phyloP scores from a whole-genome alignment of 1,140 invertebrate genomes.

The Diabrotica undecimpunctata region DNA sequence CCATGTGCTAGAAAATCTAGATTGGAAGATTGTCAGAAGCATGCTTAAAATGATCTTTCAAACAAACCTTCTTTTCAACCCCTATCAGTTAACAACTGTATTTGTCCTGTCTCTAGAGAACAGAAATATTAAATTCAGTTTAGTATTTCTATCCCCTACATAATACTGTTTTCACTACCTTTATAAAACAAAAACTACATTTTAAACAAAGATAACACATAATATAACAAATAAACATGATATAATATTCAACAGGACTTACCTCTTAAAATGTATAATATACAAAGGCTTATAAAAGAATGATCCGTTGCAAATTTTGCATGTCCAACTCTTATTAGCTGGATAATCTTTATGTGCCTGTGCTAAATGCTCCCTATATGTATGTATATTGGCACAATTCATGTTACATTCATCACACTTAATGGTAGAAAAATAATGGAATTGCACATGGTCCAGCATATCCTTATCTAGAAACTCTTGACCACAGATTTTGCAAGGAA shows the following conservation, averaged over 20 bases:
- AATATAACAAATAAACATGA: too few relatives aligned
- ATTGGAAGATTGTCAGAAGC: too few relatives aligned
- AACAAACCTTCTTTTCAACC: too few relatives aligned
- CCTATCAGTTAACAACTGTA: too few relatives aligned
- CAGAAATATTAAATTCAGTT: too few relatives aligned
- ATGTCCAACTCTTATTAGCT: not conserved
- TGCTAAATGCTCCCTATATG: slow-evolving; percentile 11
- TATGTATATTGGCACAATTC: slow-evolving; percentile 2
- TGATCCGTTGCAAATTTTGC: slow-evolving; percentile 4
- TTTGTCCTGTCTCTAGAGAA: too few relatives aligned
- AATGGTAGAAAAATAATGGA: slow-evolving; percentile 7
- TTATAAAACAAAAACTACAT: too few relatives aligned
- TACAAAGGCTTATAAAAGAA: slow-evolving; percentile 17
- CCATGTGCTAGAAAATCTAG: too few relatives aligned
- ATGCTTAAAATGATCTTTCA: too few relatives aligned
- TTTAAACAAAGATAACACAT: too few relatives aligned
- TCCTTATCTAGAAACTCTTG: not conserved
- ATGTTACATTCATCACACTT: slow-evolving; percentile 14
- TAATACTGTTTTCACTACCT: too few relatives aligned
- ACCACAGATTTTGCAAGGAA: slow-evolving; percentile 15
- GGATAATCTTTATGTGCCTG: slow-evolving; percentile 4
- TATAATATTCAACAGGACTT: not conserved
- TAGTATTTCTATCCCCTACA: too few relatives aligned
- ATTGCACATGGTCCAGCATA: slow-evolving; percentile 8
- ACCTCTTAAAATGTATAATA: slow-evolving; percentile 5